Percentiles rank a stretch among this genome's conserved stretches.
phyloP scores from a whole-genome alignment of 1,140 invertebrate species.

The Lysiphlebus fabarum region DNA sequence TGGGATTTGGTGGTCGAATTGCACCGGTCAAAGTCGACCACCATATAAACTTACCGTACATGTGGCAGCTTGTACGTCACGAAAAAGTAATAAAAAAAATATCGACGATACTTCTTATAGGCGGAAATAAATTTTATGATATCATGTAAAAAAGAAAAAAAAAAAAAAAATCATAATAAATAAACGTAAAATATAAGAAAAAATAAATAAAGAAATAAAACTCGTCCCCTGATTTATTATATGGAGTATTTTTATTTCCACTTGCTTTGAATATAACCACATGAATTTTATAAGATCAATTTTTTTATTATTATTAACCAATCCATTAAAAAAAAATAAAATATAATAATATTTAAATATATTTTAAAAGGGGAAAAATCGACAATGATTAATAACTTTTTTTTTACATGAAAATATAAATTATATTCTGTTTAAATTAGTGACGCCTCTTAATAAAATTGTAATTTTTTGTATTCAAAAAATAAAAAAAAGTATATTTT shows the following conservation, averaged over 20 bases:
- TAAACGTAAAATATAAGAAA: background rate
- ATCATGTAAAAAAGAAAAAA: too few relatives aligned
- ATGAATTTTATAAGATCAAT: slow-evolving; percentile 8
- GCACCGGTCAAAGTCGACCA: too few relatives aligned
- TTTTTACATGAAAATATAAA: too few relatives aligned
- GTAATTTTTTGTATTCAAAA: too few relatives aligned
- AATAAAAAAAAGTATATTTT: too few relatives aligned
- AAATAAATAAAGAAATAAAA: slow-evolving; percentile 8
- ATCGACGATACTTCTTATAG: too few relatives aligned
- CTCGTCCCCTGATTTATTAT: slow-evolving; percentile 10
- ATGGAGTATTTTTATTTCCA: background rate
- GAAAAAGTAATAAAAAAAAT: background rate
- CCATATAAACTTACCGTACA: too few relatives aligned
- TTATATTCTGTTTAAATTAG: too few relatives aligned
- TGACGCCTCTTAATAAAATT: too few relatives aligned
- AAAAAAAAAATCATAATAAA: too few relatives aligned
- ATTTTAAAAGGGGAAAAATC: background rate
- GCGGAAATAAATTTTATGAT: too few relatives aligned
- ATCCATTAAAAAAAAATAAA: slow-evolving; percentile 16
- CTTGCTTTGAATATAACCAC: background rate
- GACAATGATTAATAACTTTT: slow-evolving; percentile 1
- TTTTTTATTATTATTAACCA: slow-evolving; percentile 4
- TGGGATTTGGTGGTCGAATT: too few relatives aligned
- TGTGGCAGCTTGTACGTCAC: background rate
- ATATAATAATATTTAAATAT: slow-evolving; percentile 6